These are phyloP conservation scores for Pandemis cinnamomeana DNA, from an alignment of 2,888 invertebrate species.

Conservation along the genomic window DNA sequence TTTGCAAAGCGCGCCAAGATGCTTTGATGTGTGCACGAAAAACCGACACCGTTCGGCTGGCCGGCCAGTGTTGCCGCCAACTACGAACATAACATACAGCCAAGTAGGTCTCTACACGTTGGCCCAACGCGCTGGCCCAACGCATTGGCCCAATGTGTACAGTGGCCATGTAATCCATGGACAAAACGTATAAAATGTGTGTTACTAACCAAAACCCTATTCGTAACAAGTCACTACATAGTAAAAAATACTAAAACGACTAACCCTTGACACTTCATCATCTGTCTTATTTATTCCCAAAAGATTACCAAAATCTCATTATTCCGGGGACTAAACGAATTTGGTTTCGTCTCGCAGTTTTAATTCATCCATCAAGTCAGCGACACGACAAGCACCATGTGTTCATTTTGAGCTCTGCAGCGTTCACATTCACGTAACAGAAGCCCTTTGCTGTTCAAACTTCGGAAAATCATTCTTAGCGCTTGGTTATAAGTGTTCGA, in stretches of 20 bases:
- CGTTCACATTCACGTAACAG: constrained; percentile 44
- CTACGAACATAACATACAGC: no score
- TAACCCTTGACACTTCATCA: neutral
- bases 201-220: neutral
- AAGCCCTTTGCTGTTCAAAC: constrained; percentile 20
- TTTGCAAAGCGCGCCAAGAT: no score
- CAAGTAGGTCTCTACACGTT: no score
- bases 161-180: neutral
- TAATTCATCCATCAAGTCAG: constrained; percentile 61
- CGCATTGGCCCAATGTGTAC: no score
- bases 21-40: no score
- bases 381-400: constrained; percentile 58
- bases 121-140: no score
- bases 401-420: constrained; percentile 63
- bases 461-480: constrained; percentile 48
- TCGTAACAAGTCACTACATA: neutral
- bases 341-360: constrained; percentile 41
- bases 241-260: neutral
- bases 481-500: constrained; percentile 41
- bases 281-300: constrained; percentile 15
- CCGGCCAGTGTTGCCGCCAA: no score
- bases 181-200: no score
- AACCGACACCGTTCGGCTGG: no score
- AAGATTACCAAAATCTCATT: constrained; percentile 32
- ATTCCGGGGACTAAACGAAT: constrained; percentile 33